A percentile compares a stretch with the other conserved stretches of the same genome.
These are phyloP conservation scores for Ochotona curzoniae DNA, from an alignment of 2,113 vertebrate species.

Conservation along the genomic window DNA sequence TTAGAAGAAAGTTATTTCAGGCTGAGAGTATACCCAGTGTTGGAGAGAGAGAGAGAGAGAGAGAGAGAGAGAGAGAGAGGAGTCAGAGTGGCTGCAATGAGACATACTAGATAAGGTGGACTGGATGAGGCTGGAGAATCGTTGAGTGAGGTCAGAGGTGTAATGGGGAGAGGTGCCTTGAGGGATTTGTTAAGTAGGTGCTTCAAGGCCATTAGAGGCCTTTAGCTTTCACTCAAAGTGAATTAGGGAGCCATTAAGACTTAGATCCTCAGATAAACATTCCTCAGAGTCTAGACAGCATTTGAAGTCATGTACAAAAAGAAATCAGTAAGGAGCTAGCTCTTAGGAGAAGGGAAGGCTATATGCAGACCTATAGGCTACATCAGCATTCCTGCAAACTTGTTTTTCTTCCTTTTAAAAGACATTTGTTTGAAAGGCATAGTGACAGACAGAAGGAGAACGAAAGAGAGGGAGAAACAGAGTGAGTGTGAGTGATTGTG, in stretches of 20 bases:
- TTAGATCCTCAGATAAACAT: neutral
- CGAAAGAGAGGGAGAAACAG: too few species aligned
- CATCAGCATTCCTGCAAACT: neutral
- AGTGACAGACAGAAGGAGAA: too few species aligned
- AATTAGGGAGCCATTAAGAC: neutral
- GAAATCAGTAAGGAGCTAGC: neutral
- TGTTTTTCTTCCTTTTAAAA: neutral
- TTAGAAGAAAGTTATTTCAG: neutral
- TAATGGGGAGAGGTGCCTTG: rapidly evolving
- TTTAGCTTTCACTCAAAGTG: neutral
- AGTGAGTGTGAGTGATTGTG: too few species aligned
- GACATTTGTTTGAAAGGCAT: too few species aligned
- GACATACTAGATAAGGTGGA: too few species aligned
- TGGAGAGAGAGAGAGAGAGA: neutral
- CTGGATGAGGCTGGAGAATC: neutral
- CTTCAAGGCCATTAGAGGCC: neutral
- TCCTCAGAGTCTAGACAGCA: neutral
- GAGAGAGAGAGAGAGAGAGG: neutral
- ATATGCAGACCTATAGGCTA: neutral
- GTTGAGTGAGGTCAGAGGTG: neutral
- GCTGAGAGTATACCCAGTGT: neutral
- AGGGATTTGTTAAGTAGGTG: neutral
- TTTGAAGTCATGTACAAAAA: neutral
- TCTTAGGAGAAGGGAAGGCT: neutral
- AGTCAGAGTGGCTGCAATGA: neutral